Evolutionary conservation across 1,140 invertebrate genomes (phyloP), one percentile per base, ranked within the genome.

Genomic region (Conopomorpha cramerella): DNA sequence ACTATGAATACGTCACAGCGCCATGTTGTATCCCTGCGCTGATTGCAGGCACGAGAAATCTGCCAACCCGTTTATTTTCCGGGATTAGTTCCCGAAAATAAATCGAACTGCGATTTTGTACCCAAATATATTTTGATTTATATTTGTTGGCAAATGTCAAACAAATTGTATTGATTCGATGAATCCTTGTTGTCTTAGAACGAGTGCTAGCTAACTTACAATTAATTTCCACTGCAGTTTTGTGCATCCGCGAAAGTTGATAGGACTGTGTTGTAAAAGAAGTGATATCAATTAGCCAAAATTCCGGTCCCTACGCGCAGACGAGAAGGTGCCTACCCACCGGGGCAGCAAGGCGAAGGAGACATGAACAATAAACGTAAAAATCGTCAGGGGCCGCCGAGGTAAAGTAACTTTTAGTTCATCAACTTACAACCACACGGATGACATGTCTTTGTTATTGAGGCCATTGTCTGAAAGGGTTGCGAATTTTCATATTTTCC

Each of bases 261-360:
- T 71, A 74, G 70, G 70, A 78, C 71, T 74, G 68, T 77, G 67
- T 78, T 78, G 70, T 71, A 68, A 70, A 73, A 71, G 67, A 76
- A 73, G 64, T 71, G 59, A 31, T 29, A 47, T 65, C 62, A 78
- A 78, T 71, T 71, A 57, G 70, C 81, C 81, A 83, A 83, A 81
- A 82, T 83, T 82, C 82, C 80, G 79, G 80, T 82, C 77, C 80
- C 81, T 61, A 82, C 81, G 79, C 78, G 78, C 64, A 81, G 76
- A 70, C 77, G 67, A 71, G 79, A 81, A 77, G 66, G 68, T 79
- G 78, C 78, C 77, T 79, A 74, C 68, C 74, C 74, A 51, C 70
- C 73, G 70, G 78, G 78, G 78, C 70, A 68, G 55, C 77, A 64
- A 52, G 76, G 74, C 64, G 76, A 77, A 55, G 71, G 73, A 62